Evolutionary conservation across 2,113 vertebrate genomes (phyloP).

Genomic region (Varanus komodoensis): DNA sequence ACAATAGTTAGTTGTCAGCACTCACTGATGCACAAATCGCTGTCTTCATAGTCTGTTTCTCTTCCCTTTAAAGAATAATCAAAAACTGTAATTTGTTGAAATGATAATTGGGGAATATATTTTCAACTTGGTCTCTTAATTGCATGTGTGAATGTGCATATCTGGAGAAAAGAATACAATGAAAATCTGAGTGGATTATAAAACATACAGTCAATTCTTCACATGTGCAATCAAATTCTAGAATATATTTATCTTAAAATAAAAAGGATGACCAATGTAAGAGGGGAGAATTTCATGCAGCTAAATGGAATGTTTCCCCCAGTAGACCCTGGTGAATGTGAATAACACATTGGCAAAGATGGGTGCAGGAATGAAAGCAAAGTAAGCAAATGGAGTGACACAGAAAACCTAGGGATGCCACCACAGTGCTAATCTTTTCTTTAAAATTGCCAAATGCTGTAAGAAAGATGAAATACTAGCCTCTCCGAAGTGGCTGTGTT

Average conservation of each 20-base stretch:
- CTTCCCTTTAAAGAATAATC: constrained; percentile 25
- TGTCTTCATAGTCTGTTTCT: constrained; percentile 9
- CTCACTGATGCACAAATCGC: constrained; percentile 15
- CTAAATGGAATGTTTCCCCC: too few species aligned
- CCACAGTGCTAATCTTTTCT: too few species aligned
- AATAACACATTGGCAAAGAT: too few species aligned
- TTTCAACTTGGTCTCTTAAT: neutral
- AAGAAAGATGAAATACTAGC: too few species aligned
- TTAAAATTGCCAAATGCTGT: too few species aligned
- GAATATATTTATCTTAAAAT: neutral
- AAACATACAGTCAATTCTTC: neutral
- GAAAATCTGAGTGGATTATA: neutral
- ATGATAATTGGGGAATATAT: constrained; percentile 30
- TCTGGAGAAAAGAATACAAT: neutral
- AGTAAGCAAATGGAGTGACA: too few species aligned
- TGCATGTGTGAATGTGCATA: neutral
- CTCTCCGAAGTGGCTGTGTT: too few species aligned
- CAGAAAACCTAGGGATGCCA: too few species aligned
- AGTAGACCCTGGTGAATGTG: too few species aligned
- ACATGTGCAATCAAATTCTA: neutral
- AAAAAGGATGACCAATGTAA: too few species aligned
- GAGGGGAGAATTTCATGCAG: too few species aligned
- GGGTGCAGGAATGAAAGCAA: too few species aligned
- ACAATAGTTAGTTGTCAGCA: neutral
- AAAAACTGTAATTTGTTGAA: constrained; percentile 37